Evolutionary conservation across 2,888 invertebrate species (phyloP).

Genomic region (Melinaea marsaeus): DNA sequence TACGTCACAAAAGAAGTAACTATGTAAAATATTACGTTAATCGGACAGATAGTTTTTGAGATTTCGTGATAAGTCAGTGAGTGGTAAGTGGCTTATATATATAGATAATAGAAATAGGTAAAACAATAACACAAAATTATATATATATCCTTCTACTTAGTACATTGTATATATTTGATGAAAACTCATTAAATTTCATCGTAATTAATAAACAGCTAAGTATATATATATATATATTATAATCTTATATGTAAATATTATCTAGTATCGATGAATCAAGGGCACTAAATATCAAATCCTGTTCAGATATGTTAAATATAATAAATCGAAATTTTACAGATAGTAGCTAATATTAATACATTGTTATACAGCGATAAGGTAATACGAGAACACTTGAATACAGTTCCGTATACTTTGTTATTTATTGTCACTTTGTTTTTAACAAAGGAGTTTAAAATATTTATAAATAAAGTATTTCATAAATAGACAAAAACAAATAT

Average conservation of each 20-base stretch:
- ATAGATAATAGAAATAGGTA: too few relatives aligned
- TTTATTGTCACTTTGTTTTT: background rate
- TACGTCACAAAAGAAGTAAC: too few relatives aligned
- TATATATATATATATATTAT: conserved; percentile 8
- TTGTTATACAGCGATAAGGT: too few relatives aligned
- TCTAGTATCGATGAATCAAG: conserved; percentile 31
- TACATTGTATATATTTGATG: too few relatives aligned
- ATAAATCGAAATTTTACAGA: background rate
- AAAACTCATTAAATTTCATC: background rate
- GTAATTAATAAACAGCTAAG: background rate
- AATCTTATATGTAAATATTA: conserved; percentile 16
- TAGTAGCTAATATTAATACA: background rate
- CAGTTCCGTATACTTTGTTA: background rate
- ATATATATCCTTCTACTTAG: too few relatives aligned
- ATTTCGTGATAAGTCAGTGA: too few relatives aligned
- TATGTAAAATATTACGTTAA: too few relatives aligned
- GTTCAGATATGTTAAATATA: conserved; percentile 18
- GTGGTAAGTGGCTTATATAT: too few relatives aligned
- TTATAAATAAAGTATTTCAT: background rate
- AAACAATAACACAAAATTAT: too few relatives aligned
- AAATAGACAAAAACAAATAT: conserved; percentile 14
- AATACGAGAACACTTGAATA: too few relatives aligned
- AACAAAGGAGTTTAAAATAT: background rate
- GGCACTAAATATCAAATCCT: conserved; percentile 36
- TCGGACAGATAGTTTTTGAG: too few relatives aligned